phyloP scores from a whole-genome alignment of 2,797 vertebrate species.

The Sebastiscus albofasciatus region DNA sequence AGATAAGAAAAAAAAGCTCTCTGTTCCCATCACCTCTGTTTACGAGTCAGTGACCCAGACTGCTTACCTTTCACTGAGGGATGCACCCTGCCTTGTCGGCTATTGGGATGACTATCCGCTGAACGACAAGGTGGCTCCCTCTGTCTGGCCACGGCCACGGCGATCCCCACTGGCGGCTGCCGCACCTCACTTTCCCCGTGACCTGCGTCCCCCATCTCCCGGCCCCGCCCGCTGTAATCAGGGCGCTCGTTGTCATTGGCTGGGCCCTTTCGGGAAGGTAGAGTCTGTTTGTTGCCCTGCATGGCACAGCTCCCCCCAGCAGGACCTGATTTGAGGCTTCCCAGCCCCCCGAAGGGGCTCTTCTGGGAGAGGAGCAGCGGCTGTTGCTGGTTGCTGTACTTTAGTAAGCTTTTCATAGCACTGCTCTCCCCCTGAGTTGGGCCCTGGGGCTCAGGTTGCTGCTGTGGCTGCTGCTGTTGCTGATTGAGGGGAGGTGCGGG shows the following conservation, averaged over 20 bases:
- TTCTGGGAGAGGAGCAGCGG: constrained; percentile 90
- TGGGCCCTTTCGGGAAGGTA: constrained; percentile 84
- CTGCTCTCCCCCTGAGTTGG: constrained; percentile 87
- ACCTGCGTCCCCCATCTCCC: constrained; percentile 82
- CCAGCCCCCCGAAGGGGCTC: constrained; percentile 90
- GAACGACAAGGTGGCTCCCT: constrained; percentile 89
- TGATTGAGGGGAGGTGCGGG: constrained; percentile 69
- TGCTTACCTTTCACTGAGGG: constrained; percentile 82
- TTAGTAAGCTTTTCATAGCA: constrained; percentile 95
- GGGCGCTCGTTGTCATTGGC: constrained; percentile 86
- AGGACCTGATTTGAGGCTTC: constrained; percentile 88
- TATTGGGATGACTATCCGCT: constrained; percentile 78
- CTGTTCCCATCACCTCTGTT: not conserved
- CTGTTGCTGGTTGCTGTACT: constrained; percentile 93
- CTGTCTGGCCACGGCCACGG: constrained; percentile 93
- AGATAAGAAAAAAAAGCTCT: constrained; percentile 27
- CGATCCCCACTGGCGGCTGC: constrained; percentile 95
- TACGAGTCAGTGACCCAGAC: not conserved
- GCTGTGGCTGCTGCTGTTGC: constrained; percentile 73
- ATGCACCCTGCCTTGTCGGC: constrained; percentile 85
- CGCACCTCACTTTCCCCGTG: constrained; percentile 91
- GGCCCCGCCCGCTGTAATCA: constrained; percentile 89
- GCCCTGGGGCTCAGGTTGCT: constrained; percentile 77
- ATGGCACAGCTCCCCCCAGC: constrained; percentile 89
- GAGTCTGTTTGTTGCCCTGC: constrained; percentile 84